A percentile compares a stretch with the other conserved stretches of the same genome.
These are phyloP conservation scores for Ibycter americanus DNA, from an alignment of 2,797 vertebrate species.

Conservation along the genomic window DNA sequence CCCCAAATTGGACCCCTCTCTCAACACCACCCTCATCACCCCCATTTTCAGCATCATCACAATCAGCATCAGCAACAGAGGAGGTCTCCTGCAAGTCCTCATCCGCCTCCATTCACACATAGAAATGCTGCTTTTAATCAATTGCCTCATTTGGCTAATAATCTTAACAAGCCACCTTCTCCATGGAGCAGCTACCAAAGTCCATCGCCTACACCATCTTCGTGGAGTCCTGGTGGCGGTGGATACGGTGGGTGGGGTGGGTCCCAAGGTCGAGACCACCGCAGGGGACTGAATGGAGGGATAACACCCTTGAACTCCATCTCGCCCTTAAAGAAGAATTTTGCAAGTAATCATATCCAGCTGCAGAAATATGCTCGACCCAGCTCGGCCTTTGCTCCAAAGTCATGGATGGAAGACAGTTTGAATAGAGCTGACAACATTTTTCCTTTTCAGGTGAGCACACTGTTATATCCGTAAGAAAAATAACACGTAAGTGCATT, in stretches of 20 bases:
- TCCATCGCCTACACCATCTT: conserved; percentile 92
- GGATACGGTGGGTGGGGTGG: conserved; percentile 96
- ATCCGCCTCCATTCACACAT: conserved; percentile 92
- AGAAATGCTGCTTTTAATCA: conserved; percentile 96
- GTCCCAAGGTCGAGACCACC: conserved; percentile 94
- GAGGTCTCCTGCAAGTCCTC: conserved; percentile 94
- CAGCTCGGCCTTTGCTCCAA: conserved; percentile 93
- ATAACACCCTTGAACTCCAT: conserved; percentile 95
- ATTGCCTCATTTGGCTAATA: conserved; percentile 92
- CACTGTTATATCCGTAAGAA: not conserved
- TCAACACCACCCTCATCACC: conserved; percentile 95
- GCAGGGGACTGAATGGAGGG: conserved; percentile 92
- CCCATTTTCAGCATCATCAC: conserved; percentile 96
- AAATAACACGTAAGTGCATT: not conserved
- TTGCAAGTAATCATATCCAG: conserved; percentile 95
- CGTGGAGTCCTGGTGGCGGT: conserved; percentile 94
- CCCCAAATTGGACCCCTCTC: conserved; percentile 96
- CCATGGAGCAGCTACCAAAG: conserved; percentile 99
- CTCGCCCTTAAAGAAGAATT: conserved; percentile 98
- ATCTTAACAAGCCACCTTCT: conserved; percentile 94
- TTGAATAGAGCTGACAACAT: conserved; percentile 93
- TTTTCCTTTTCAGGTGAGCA: conserved; percentile 95
- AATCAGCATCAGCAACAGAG: conserved; percentile 95
- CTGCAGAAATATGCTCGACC: conserved; percentile 97
- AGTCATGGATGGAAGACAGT: conserved; percentile 96